Conservation (phyloP, 2,797 vertebrate species). For the Morelia viridis region DNA sequence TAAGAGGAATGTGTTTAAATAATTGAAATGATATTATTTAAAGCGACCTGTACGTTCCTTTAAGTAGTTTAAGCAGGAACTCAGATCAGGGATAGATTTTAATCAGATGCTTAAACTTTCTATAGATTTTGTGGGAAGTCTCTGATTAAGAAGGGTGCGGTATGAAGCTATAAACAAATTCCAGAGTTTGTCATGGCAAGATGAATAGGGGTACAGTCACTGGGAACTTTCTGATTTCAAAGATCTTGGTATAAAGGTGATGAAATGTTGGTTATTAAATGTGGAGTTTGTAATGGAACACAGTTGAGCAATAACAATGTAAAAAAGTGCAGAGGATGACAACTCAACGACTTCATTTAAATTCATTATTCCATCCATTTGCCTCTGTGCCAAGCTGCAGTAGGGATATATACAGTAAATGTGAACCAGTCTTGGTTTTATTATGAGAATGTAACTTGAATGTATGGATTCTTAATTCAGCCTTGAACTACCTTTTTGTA, state of each 20-base stretch:
- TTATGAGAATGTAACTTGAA: neutral
- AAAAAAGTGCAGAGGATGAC: neutral
- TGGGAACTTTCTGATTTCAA: neutral
- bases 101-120: neutral
- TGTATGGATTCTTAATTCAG: neutral
- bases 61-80: neutral
- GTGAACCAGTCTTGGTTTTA: neutral
- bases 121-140: neutral
- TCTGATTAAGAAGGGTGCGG: neutral
- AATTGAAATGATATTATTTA: neutral
- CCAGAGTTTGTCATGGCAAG: neutral
- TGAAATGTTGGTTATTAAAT: neutral
- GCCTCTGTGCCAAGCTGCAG: neutral
- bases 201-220: neutral
- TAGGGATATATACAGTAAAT: neutral
- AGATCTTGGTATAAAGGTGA: neutral
- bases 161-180: neutral
- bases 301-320: neutral
- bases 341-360: neutral
- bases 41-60: neutral
- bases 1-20: neutral
- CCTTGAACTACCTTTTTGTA: neutral
- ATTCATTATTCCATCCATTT: neutral
- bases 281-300: neutral
- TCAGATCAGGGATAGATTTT: neutral